Percentiles rank a stretch among this genome's conserved stretches.
phyloP scores from a whole-genome alignment of 2,113 vertebrate genomes.

The Zeus faber region DNA sequence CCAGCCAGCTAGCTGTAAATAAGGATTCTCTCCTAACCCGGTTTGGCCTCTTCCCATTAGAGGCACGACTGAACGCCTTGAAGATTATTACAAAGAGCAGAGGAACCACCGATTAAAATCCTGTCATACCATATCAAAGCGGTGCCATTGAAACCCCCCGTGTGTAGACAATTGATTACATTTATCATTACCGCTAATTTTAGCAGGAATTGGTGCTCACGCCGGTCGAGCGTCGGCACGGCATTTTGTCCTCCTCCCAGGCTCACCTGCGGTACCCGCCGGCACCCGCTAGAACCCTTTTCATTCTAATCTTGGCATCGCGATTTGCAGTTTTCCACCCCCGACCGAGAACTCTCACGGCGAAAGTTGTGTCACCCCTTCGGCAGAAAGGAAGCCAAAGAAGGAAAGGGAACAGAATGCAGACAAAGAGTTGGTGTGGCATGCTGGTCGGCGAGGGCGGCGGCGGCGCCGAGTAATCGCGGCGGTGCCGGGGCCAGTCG shows the following conservation, averaged over 20 bases:
- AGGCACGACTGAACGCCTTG: conserved; percentile 57
- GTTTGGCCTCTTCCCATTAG: conserved; percentile 71
- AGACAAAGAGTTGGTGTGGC: too few relatives aligned
- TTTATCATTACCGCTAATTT: conserved; percentile 25
- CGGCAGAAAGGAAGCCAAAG: too few relatives aligned
- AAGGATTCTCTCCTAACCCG: conserved; percentile 68
- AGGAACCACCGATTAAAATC: conserved; percentile 45
- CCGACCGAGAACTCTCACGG: too few relatives aligned
- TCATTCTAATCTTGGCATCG: too few relatives aligned
- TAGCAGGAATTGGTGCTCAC: not conserved
- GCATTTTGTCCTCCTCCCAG: too few relatives aligned
- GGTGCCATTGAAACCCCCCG: conserved; percentile 43
- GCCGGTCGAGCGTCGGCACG: too few relatives aligned
- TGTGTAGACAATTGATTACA: conserved; percentile 43
- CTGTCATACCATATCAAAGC: conserved; percentile 51
- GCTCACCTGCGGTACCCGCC: too few relatives aligned
- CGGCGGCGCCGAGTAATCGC: conserved; percentile 6
- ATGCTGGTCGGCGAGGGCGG: not conserved
- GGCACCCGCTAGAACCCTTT: too few relatives aligned
- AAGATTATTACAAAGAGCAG: conserved; percentile 61
- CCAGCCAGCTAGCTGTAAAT: conserved; percentile 67
- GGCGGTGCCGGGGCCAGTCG: conserved; percentile 31
- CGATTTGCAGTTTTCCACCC: too few relatives aligned
- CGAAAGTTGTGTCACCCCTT: too few relatives aligned
- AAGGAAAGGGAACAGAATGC: too few relatives aligned